Evolutionary conservation across 2,888 invertebrate genomes (phyloP).

Genomic region (Cheilosia pagana): DNA sequence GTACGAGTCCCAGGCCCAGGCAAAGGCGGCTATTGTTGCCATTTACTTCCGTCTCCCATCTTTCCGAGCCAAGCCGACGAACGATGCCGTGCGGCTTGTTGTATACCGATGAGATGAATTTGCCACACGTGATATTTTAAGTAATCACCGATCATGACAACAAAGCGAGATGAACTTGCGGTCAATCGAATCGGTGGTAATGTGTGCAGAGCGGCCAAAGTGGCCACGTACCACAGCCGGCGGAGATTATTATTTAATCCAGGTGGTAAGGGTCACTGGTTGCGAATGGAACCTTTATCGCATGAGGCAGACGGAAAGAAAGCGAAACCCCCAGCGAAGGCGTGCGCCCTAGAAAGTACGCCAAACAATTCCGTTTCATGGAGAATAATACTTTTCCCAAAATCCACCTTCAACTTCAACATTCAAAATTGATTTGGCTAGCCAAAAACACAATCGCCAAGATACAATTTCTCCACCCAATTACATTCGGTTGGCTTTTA

Average conservation of each 20-base stretch:
- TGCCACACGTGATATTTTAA: slow-evolving; percentile 74
- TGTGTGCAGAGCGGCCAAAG: slow-evolving; percentile 33
- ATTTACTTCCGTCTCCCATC: slow-evolving; percentile 43
- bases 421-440: slow-evolving; percentile 52
- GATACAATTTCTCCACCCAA: slow-evolving; percentile 64
- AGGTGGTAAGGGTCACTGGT: slow-evolving; percentile 57
- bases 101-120: slow-evolving; percentile 61
- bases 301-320: slow-evolving; percentile 45
- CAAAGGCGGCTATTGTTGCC: slow-evolving; percentile 55
- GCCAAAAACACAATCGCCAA: slow-evolving; percentile 28
- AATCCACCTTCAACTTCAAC: slow-evolving; percentile 34
- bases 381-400: slow-evolving; percentile 27
- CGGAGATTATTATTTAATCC: slow-evolving; percentile 63
- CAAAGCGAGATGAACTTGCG: slow-evolving; percentile 66
- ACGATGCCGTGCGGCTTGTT: slow-evolving; percentile 49
- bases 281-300: slow-evolving; percentile 56
- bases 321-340: slow-evolving; percentile 48
- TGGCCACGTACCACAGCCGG: slow-evolving; percentile 46
- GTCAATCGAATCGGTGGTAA: slow-evolving; percentile 57
- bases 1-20: slow-evolving; percentile 25
- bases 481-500: slow-evolving; percentile 50
- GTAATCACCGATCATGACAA: slow-evolving; percentile 69
- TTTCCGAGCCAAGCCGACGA: slow-evolving; percentile 7
- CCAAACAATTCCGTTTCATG: background rate
- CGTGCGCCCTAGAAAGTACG: slow-evolving; percentile 24